Percentiles rank a stretch among this genome's conserved stretches.
These are phyloP conservation scores for Tuberolachnus salignus DNA, from an alignment of 2,888 invertebrate genomes.

Conservation along the genomic window DNA sequence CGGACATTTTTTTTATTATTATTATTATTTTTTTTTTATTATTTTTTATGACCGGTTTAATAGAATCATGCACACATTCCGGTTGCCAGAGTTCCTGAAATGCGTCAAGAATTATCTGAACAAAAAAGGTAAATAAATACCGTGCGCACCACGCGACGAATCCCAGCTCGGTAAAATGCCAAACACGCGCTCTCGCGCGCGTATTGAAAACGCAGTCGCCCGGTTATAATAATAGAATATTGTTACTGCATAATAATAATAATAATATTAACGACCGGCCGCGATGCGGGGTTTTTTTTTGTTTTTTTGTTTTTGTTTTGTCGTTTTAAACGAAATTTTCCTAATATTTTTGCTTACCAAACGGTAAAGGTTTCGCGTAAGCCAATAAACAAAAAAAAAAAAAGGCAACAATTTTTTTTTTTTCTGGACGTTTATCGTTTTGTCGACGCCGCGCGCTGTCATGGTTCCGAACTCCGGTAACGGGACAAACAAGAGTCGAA, in stretches of 20 bases:
- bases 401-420: too few relatives aligned
- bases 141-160: background rate
- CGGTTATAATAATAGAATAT: background rate
- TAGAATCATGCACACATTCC: constrained; percentile 53
- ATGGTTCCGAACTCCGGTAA: too few relatives aligned
- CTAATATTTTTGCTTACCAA: too few relatives aligned
- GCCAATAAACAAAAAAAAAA: too few relatives aligned
- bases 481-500: too few relatives aligned
- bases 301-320: too few relatives aligned
- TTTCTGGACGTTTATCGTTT: too few relatives aligned
- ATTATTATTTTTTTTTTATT: background rate
- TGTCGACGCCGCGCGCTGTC: too few relatives aligned
- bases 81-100: constrained; percentile 56
- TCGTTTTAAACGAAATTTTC: too few relatives aligned
- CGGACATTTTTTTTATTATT: background rate
- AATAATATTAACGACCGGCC: too few relatives aligned
- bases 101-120: constrained; percentile 55
- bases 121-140: constrained; percentile 56
- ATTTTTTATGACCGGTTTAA: constrained; percentile 39
- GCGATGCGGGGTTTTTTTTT: too few relatives aligned
- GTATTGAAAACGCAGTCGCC: background rate
- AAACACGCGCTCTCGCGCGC: background rate
- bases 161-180: constrained; percentile 43
- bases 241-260: background rate
- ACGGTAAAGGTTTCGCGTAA: too few relatives aligned